Evolutionary conservation across 2,797 vertebrate species (phyloP), one percentile per base, ranked within the genome.

Genomic region (Eulemur albifrons): DNA sequence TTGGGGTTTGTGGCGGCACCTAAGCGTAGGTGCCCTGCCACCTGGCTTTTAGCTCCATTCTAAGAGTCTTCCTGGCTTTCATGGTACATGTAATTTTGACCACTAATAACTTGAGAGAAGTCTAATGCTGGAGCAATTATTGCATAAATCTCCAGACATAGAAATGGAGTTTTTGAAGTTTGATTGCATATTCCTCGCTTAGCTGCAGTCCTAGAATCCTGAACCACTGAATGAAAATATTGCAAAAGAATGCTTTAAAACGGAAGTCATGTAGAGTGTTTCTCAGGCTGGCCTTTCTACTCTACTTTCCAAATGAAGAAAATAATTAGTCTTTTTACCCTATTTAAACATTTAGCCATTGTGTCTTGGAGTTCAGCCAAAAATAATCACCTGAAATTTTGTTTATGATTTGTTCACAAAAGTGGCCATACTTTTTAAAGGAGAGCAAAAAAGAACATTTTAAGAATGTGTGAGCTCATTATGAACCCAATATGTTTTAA

Each of bases 321-420:
- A 95, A 93, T 84, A 95, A 80, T 94, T 96, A 96, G 88, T 82
- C 65, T 89, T 95, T 98, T 97, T 67, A 89, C 97, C 85, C n/a
- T 93, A 82, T 88, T 95, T 84, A 87, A 95, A 96, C 95, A 97
- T 92, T 94, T 88, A 94, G 93, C 94, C 90, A 88, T 96, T 96
- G 94, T 90, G 80, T 92, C 93, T 94, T 97, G 96, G 96, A 97
- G 75, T 45, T 35, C 59, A 76, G 95, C 94, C 97, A 98, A 97
- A 89, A 95, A 97, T 87, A 98, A 97, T 97, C 96, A 97, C 94
- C 96, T 97, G 97, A 97, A 97, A 97, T 98, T 97, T 97, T 97
- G 96, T 98, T 98, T 97, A 96, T 95, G 97, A 95, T 96, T 97
- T 97, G 97, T 97, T 94, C 88, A 97, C 90, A 97, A 95, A 97